Evolutionary conservation across 2,888 invertebrate genomes (phyloP), one percentile per base, ranked within the genome.

Genomic region (Neoascia interrupta): DNA sequence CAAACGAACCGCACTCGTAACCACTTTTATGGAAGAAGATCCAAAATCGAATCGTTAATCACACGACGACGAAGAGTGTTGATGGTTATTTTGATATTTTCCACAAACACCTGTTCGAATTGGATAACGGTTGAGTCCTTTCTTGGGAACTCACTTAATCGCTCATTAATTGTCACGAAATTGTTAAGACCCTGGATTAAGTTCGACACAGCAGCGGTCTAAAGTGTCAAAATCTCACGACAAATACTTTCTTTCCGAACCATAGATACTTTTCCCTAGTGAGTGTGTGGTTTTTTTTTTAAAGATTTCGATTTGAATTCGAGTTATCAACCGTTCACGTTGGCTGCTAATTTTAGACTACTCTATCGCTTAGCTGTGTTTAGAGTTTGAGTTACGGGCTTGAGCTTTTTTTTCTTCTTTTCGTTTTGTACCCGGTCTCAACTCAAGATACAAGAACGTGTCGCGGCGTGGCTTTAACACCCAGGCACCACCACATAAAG

Each of bases 321-420:
- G 3, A 15, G 13, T 31, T 10, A 41, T 23, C 73, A 49, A 76
- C 76, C 76, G 41, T 21, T 60, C 70, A 49, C 54, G 72, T 47
- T 54, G 76, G 51, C 53, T 49, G 64, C 58, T 49, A 54, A 76
- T 26, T 41, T 66, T 28, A 72, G 60, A 76, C 76, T 76, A 72
- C 58, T 58, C 58, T 31, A 58, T 53, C 21, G 69, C 47, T 64
- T 53, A 58, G 76, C 47, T 60, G 41, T 6, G 69, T 53, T 72
- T 47, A 61, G 63, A 58, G 47, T 51, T 34, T 54, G 37, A 37
- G 41, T 76, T 54, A 66, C 53, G 39, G 70, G 70, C 70, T 76
- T 53, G 64, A 68, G 76, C 72, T 75, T 75, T 75, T 75, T 31
- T 39, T 61, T 74, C 45, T 31, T 68, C 28, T 39, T 61, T 63